Evolutionary conservation across 2,888 invertebrate species (phyloP).

Genomic region (Acanthosepion pharaonis): DNA sequence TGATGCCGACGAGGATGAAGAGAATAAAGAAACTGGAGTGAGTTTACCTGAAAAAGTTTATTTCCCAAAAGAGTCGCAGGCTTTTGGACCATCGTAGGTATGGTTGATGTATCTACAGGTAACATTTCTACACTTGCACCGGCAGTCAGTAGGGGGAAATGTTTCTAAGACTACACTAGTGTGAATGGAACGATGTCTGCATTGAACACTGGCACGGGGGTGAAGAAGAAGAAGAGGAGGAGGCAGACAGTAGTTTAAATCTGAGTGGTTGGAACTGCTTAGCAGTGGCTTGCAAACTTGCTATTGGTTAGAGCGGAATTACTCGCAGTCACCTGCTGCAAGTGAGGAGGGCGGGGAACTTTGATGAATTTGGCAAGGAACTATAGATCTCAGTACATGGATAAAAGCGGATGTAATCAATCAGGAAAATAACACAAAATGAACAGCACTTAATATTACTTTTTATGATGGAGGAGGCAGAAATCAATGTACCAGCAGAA

Average conservation of each 20-base stretch:
- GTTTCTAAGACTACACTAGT: not conserved
- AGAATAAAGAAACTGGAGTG: not conserved
- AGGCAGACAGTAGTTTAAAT: constrained; percentile 38
- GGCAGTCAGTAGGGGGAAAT: not conserved
- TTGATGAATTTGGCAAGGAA: not conserved
- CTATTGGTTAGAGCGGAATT: not conserved
- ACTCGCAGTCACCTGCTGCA: not conserved
- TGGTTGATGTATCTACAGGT: constrained; percentile 36
- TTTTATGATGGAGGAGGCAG: not conserved
- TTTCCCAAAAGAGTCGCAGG: constrained; percentile 38
- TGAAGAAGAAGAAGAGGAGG: not conserved
- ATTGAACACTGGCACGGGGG: not conserved
- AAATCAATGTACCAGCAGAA: not conserved
- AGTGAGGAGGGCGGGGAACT: not conserved
- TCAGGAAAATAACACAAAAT: constrained; percentile 11
- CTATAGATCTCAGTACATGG: constrained; percentile 6
- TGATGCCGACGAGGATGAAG: not conserved
- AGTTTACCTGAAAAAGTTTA: constrained; percentile 35
- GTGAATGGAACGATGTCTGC: not conserved
- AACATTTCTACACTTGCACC: constrained; percentile 39
- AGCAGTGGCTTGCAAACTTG: constrained; percentile 18
- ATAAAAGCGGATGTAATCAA: not conserved
- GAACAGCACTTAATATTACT: not conserved
- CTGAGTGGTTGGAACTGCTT: not conserved
- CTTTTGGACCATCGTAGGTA: constrained; percentile 34